A percentile compares a stretch with the other conserved stretches of the same genome.
Evolutionary conservation across 2,888 invertebrate genomes (phyloP).

Genomic region (Metellina segmentata): DNA sequence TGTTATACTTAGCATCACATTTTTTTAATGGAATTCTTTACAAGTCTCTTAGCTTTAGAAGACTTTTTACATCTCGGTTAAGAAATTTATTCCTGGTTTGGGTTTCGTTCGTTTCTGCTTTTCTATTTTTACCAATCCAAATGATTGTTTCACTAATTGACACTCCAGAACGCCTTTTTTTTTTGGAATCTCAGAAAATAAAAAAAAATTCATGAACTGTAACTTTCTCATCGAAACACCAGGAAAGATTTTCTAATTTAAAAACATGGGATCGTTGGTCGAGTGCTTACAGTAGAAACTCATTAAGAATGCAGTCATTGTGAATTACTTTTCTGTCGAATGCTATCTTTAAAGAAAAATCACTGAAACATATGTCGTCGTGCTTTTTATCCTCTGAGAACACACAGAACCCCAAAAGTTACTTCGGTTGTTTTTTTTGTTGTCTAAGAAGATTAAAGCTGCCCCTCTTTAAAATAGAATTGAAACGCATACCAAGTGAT

Average conservation of each 20-base stretch:
- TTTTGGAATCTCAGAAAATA: background rate
- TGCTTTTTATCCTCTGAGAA: no score
- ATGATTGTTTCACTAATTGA: background rate
- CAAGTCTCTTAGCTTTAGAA: background rate
- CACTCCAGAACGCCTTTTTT: background rate
- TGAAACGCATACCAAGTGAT: no score
- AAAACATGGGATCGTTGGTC: background rate
- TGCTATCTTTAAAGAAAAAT: background rate
- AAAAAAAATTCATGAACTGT: background rate
- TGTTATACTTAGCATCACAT: background rate
- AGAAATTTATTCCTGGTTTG: background rate
- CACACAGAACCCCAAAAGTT: no score
- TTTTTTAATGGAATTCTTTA: background rate
- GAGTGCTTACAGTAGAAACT: background rate
- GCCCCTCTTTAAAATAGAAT: no score
- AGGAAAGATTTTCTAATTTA: background rate
- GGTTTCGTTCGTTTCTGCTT: background rate
- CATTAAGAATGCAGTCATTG: background rate
- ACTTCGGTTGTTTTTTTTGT: no score
- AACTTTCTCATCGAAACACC: background rate
- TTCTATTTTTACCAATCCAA: background rate
- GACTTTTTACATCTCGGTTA: background rate
- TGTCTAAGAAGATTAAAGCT: no score
- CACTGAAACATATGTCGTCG: background rate
- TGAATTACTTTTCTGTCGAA: background rate